phyloP scores from a whole-genome alignment of 2,888 invertebrate species.

The Gastrophysa polygoni region DNA sequence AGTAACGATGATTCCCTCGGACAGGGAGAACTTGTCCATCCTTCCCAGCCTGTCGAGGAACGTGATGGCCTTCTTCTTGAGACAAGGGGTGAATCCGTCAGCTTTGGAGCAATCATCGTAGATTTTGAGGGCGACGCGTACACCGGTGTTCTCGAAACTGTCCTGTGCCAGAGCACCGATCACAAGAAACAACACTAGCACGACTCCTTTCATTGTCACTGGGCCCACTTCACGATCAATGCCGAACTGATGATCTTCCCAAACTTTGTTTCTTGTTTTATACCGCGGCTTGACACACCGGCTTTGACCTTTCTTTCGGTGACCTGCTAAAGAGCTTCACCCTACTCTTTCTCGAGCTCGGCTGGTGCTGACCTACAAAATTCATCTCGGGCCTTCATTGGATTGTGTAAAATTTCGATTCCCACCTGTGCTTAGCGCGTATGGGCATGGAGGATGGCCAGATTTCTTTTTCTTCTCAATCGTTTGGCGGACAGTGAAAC shows the following conservation, averaged over 20 bases:
- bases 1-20: conserved; percentile 72
- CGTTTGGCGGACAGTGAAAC: conserved; percentile 41
- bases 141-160: conserved; percentile 62
- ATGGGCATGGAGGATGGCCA: background rate
- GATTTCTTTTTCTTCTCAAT: conserved; percentile 27
- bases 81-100: conserved; percentile 73
- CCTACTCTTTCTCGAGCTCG: conserved; percentile 53
- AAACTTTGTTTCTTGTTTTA: conserved; percentile 53
- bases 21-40: conserved; percentile 68
- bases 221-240: conserved; percentile 40
- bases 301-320: conserved; percentile 54
- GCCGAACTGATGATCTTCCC: conserved; percentile 51
- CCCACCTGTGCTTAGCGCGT: conserved; percentile 23
- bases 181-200: conserved; percentile 53
- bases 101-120: conserved; percentile 79
- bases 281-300: conserved; percentile 47
- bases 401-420: conserved; percentile 30
- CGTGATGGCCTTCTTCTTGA: conserved; percentile 81
- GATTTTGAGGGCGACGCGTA: conserved; percentile 70
- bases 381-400: conserved; percentile 43
- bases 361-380: conserved; percentile 52
- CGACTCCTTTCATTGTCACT: conserved; percentile 46
- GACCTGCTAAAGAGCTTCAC: conserved; percentile 51
- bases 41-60: conserved; percentile 78
- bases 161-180: conserved; percentile 48